phyloP scores from a whole-genome alignment of 2,888 invertebrate species.

The Yponomeuta plumbellus region DNA sequence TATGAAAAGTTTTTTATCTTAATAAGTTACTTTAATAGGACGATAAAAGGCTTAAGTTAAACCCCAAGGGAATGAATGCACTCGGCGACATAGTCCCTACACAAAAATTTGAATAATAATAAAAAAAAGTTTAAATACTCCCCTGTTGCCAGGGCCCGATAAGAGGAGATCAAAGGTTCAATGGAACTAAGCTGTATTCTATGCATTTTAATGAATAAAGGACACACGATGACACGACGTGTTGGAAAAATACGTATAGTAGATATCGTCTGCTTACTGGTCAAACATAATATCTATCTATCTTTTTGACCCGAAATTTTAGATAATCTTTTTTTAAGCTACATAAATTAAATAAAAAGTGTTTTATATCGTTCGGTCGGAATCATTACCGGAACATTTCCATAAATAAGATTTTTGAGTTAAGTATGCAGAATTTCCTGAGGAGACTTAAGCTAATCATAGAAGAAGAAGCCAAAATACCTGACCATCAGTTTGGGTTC shows the following conservation, averaged over 20 bases:
- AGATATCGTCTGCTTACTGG: no score
- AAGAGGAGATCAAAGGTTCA: constrained; percentile 20
- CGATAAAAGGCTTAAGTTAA: not conserved
- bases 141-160: constrained; percentile 23
- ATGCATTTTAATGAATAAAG: constrained; percentile 31
- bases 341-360: no score
- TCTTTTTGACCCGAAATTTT: no score
- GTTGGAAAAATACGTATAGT: not conserved
- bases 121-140: constrained; percentile 22
- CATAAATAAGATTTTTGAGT: no score
- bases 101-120: constrained; percentile 26
- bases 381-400: no score
- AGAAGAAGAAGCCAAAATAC: no score
- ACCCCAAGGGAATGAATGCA: not conserved
- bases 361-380: no score
- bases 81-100: constrained; percentile 20
- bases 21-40: not conserved
- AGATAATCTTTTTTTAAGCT: no score
- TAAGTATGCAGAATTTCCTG: no score
- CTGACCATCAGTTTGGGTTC: no score
- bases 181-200: constrained; percentile 20
- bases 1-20: not conserved
- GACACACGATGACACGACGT: constrained; percentile 7
- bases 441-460: no score
- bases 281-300: no score